phyloP scores from a whole-genome alignment of 2,113 vertebrate species.

The Struthidea cinerea region DNA sequence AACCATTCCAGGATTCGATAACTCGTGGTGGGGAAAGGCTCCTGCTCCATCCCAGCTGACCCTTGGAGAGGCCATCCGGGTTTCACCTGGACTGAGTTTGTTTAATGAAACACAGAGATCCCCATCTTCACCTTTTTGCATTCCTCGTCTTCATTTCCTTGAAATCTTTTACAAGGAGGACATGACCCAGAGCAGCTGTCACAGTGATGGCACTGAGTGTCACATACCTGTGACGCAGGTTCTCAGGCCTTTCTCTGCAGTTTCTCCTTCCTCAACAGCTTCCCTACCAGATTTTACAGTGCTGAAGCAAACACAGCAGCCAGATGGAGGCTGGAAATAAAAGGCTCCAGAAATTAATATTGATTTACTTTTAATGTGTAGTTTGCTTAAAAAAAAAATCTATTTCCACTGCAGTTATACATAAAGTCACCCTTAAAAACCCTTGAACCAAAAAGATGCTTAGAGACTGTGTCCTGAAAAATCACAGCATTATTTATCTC shows the following conservation, averaged over 20 bases:
- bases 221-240: not conserved
- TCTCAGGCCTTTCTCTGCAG: not conserved
- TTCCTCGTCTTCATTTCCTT: not conserved
- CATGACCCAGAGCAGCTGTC: not conserved
- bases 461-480: not conserved
- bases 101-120: not conserved
- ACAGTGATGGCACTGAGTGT: not conserved
- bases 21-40: not conserved
- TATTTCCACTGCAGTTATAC: not conserved
- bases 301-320: not conserved
- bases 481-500: not conserved
- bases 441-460: no score
- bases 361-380: not conserved
- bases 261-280: not conserved
- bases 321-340: not conserved
- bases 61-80: not conserved
- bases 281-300: not conserved
- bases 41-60: rapidly evolving
- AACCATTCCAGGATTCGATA: not conserved
- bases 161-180: not conserved
- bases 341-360: not conserved
- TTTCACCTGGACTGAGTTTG: not conserved
- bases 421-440: not conserved
- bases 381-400: not conserved
- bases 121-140: not conserved